Evolutionary conservation across 2,888 invertebrate genomes (phyloP).

Genomic region (Ophion costatus): DNA sequence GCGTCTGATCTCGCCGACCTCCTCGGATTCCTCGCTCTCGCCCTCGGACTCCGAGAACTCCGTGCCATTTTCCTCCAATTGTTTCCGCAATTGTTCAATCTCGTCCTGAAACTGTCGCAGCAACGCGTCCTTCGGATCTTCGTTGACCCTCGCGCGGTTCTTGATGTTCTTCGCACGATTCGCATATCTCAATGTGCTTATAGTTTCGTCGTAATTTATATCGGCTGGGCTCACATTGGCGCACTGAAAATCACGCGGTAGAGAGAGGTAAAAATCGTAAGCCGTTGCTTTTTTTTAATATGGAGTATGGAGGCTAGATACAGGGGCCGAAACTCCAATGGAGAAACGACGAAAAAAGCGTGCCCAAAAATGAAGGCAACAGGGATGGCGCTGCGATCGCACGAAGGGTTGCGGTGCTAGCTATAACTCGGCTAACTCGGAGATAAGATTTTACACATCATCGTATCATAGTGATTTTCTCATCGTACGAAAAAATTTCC

Average conservation of each 20-base stretch:
- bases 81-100: conserved; percentile 95
- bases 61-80: conserved; percentile 89
- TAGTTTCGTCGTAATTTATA: conserved; percentile 98
- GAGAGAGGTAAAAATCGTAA: not conserved
- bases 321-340: too few relatives aligned
- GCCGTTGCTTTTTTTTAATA: not conserved
- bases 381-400: too few relatives aligned
- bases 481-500: too few relatives aligned
- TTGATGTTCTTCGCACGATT: conserved; percentile 99
- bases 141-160: conserved; percentile 97
- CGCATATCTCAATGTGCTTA: conserved; percentile 98
- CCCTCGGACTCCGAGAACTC: conserved; percentile 81
- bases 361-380: too few relatives aligned
- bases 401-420: too few relatives aligned
- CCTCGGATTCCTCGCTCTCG: conserved; percentile 80
- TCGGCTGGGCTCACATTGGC: conserved; percentile 99
- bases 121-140: conserved; percentile 98
- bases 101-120: conserved; percentile 98
- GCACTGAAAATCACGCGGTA: conserved; percentile 86
- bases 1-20: conserved; percentile 74
- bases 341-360: too few relatives aligned
- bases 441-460: too few relatives aligned
- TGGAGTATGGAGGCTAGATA: too few relatives aligned
- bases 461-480: too few relatives aligned
- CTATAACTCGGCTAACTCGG: too few relatives aligned